phyloP scores from a whole-genome alignment of 2,797 vertebrate species.

The Scleropages formosus region DNA sequence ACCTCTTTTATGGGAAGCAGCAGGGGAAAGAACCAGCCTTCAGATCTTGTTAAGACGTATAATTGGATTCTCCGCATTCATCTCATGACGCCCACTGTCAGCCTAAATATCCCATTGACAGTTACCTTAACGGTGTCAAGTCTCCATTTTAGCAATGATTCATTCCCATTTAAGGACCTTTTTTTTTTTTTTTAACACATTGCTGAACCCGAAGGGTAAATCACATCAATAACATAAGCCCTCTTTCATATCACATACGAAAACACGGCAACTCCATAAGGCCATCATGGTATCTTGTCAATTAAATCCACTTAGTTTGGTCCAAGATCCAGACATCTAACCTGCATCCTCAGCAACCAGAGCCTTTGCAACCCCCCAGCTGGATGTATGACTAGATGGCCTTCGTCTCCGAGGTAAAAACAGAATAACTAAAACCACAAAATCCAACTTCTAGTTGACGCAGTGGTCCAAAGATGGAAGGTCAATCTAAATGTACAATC shows the following conservation, averaged over 20 bases:
- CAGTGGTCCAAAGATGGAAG: too few relatives aligned
- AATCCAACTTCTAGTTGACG: too few relatives aligned
- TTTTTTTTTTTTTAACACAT: background rate
- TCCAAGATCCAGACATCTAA: too few relatives aligned
- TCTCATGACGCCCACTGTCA: constrained; percentile 11
- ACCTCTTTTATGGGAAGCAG: background rate
- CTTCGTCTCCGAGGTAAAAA: too few relatives aligned
- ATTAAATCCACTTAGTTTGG: too few relatives aligned
- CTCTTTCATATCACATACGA: background rate
- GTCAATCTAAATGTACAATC: too few relatives aligned
- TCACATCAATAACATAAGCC: background rate
- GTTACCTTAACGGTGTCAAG: constrained; percentile 8
- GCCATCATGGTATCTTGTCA: too few relatives aligned
- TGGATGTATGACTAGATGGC: too few relatives aligned
- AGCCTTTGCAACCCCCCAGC: too few relatives aligned
- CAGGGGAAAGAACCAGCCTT: background rate
- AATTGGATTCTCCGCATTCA: constrained; percentile 24
- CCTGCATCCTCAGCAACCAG: too few relatives aligned
- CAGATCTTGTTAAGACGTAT: constrained; percentile 14
- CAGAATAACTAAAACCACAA: too few relatives aligned
- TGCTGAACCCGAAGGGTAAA: background rate
- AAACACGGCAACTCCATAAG: background rate
- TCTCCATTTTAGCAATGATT: constrained; percentile 19
- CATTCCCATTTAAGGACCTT: constrained; percentile 9
- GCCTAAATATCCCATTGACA: constrained; percentile 4